Evolutionary conservation across 2,797 vertebrate species (phyloP).

Genomic region (Phalloptychus januarius): DNA sequence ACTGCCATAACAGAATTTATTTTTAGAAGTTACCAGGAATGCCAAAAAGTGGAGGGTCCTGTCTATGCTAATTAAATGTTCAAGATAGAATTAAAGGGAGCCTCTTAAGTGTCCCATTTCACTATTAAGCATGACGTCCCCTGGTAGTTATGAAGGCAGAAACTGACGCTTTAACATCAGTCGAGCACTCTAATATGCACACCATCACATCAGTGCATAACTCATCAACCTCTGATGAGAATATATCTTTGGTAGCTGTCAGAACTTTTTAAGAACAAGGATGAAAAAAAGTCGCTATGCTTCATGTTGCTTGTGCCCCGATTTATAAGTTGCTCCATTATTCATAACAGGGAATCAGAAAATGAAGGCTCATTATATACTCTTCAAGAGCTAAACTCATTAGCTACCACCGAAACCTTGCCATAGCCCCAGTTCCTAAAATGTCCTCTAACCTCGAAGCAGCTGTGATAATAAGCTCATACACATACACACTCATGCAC

Average conservation of each 20-base stretch:
- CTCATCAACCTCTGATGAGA: constrained; percentile 47
- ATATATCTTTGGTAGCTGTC: constrained; percentile 57
- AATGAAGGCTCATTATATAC: constrained; percentile 79
- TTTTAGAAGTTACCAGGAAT: background rate
- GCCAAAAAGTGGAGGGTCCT: background rate
- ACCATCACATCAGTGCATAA: constrained; percentile 32
- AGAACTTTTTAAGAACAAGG: constrained; percentile 57
- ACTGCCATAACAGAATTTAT: background rate
- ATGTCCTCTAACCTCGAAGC: constrained; percentile 73
- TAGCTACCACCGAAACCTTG: constrained; percentile 65
- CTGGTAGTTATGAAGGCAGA: constrained; percentile 27
- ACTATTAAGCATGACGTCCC: constrained; percentile 26
- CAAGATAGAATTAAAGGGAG: constrained; percentile 26
- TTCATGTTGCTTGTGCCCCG: constrained; percentile 59
- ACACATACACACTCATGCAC: constrained; percentile 28
- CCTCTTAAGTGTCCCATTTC: constrained; percentile 18
- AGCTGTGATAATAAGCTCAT: constrained; percentile 66
- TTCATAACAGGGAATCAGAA: constrained; percentile 73
- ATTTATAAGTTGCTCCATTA: constrained; percentile 74
- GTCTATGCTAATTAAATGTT: constrained; percentile 11
- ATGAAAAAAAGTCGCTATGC: constrained; percentile 65
- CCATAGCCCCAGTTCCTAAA: constrained; percentile 61
- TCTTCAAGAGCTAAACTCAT: constrained; percentile 76
- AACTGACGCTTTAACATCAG: constrained; percentile 28
- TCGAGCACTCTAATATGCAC: constrained; percentile 27